Conservation (phyloP, 2,113 vertebrate species). For the Cercopithecus mona region DNA sequence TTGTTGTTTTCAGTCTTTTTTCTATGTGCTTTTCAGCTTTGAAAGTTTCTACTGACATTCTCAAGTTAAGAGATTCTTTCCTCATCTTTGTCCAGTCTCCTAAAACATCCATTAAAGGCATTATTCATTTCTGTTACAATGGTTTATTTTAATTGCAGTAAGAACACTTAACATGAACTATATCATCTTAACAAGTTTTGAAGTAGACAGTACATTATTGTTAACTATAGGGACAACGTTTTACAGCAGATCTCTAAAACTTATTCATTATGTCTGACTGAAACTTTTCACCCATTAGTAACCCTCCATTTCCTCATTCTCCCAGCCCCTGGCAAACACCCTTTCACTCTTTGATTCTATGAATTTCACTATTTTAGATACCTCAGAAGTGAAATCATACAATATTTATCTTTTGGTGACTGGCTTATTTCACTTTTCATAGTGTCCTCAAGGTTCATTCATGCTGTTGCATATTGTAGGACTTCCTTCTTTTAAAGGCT, state of each 20-base stretch:
- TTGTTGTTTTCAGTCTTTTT: neutral
- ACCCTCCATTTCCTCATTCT: neutral
- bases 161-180: neutral
- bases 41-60: neutral
- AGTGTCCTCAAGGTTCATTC: neutral
- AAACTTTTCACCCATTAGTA: neutral
- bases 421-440: neutral
- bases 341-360: neutral
- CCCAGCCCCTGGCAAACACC: neutral
- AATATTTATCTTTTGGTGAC: neutral
- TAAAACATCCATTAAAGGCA: neutral
- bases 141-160: neutral
- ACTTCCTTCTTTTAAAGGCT: neutral
- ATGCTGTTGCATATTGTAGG: neutral
- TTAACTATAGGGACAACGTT: neutral
- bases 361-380: neutral
- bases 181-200: neutral
- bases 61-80: neutral
- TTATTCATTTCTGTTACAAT: neutral
- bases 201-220: neutral
- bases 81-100: neutral
- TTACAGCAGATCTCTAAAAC: neutral
- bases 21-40: neutral
- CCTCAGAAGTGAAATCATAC: neutral
- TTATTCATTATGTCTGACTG: neutral